Evolutionary conservation across 2,113 vertebrate species (phyloP).

Genomic region (Hippolais icterina): DNA sequence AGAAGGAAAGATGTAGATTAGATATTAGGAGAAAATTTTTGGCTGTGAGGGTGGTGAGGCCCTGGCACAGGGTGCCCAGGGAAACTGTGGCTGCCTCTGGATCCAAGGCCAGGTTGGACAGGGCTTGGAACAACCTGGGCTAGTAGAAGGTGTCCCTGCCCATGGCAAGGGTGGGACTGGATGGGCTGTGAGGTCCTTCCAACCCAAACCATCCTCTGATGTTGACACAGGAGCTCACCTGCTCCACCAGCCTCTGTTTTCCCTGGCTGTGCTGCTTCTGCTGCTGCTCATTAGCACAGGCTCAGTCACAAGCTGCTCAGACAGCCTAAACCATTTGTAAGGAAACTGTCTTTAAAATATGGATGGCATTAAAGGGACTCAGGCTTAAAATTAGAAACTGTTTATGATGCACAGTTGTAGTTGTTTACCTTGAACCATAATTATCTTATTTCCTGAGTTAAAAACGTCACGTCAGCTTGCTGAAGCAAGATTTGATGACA

Average conservation of each 20-base stretch:
- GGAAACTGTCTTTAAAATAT: neutral
- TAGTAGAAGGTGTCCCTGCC: neutral
- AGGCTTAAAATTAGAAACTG: constrained; percentile 39
- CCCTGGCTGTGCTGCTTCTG: neutral
- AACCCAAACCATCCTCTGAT: neutral
- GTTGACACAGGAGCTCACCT: neutral
- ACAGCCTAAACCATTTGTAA: neutral
- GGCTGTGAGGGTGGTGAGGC: fast-evolving
- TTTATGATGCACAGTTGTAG: constrained; percentile 29
- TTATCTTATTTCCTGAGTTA: constrained; percentile 56
- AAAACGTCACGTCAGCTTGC: constrained; percentile 41
- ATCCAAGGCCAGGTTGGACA: fast-evolving
- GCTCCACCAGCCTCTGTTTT: neutral
- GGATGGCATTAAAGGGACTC: constrained; percentile 1
- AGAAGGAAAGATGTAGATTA: neutral
- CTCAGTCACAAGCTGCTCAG: neutral
- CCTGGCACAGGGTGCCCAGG: neutral
- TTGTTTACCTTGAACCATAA: constrained; percentile 60
- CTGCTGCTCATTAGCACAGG: neutral
- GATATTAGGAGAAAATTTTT: neutral
- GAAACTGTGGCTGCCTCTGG: neutral
- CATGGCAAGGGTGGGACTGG: neutral
- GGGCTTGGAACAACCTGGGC: fast-evolving
- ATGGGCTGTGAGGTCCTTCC: neutral
- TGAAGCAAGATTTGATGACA: constrained; percentile 47